Evolutionary conservation across 2,113 vertebrate genomes (phyloP).

Genomic region (Meleagris gallopavo): DNA sequence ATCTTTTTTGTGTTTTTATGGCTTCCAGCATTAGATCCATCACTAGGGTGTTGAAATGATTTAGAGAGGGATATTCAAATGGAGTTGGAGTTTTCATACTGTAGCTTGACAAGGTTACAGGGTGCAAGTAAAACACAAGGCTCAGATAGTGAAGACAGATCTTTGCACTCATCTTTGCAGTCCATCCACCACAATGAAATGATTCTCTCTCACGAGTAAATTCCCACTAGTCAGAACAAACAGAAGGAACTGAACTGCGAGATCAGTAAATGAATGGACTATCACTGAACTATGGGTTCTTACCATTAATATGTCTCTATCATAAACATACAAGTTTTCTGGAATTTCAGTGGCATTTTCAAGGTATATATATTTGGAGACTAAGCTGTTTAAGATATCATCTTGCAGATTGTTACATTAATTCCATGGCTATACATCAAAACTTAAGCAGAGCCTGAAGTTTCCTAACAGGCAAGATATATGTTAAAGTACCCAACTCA

Average conservation of each 20-base stretch:
- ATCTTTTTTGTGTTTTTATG: neutral
- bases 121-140: neutral
- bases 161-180: neutral
- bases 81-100: neutral
- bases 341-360: neutral
- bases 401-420: neutral
- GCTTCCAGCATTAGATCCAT: neutral
- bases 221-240: neutral
- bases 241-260: neutral
- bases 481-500: neutral
- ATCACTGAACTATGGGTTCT: rapidly evolving
- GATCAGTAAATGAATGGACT: neutral
- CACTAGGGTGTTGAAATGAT: neutral
- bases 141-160: neutral
- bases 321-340: neutral
- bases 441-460: neutral
- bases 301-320: neutral
- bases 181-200: rapidly evolving
- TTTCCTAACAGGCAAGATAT: neutral
- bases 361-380: neutral
- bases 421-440: neutral
- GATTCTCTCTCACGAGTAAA: neutral
- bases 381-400: neutral
- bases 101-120: neutral
- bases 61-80: neutral